Conservation (phyloP, 2,797 vertebrate species). For the Takifugu rubripes region DNA sequence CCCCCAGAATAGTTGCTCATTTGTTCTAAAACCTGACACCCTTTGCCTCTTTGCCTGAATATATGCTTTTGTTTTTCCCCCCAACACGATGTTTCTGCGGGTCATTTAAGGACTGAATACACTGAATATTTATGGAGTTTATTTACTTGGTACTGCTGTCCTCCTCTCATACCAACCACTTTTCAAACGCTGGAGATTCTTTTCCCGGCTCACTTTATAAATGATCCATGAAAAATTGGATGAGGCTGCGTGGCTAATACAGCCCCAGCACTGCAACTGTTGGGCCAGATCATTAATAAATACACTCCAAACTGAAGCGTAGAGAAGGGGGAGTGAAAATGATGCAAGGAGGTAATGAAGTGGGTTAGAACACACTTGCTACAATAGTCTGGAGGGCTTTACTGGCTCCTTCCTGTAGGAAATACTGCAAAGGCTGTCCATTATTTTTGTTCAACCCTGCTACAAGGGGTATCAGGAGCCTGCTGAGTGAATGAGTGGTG, state of each 20-base stretch:
- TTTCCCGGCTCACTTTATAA: conserved; percentile 29
- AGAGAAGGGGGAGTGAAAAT: conserved; percentile 27
- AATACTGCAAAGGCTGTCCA: conserved; percentile 22
- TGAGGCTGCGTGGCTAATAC: conserved; percentile 57
- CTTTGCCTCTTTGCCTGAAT: not conserved
- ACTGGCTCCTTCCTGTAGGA: conserved; percentile 28
- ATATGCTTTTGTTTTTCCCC: not conserved
- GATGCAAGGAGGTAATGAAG: conserved; percentile 52
- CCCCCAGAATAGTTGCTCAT: not conserved
- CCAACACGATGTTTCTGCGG: conserved; percentile 1
- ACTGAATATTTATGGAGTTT: conserved; percentile 12
- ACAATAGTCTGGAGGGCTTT: conserved; percentile 14
- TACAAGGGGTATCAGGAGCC: conserved; percentile 7
- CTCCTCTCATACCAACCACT: conserved; percentile 20
- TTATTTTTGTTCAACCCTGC: conserved; percentile 15
- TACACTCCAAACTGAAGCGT: conserved; percentile 50
- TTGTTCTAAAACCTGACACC: not conserved
- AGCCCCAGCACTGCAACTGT: conserved; percentile 45
- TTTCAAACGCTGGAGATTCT: conserved; percentile 26
- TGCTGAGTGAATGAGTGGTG: conserved; percentile 26
- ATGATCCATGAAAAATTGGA: conserved; percentile 60
- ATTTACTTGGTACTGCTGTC: conserved; percentile 23
- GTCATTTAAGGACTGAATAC: conserved; percentile 1
- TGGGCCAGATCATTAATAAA: conserved; percentile 66
- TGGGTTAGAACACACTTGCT: conserved; percentile 51